Percentiles rank a stretch among this genome's conserved stretches.
Evolutionary conservation across 2,888 invertebrate species (phyloP).

Genomic region (Chymomyza procnemis): DNA sequence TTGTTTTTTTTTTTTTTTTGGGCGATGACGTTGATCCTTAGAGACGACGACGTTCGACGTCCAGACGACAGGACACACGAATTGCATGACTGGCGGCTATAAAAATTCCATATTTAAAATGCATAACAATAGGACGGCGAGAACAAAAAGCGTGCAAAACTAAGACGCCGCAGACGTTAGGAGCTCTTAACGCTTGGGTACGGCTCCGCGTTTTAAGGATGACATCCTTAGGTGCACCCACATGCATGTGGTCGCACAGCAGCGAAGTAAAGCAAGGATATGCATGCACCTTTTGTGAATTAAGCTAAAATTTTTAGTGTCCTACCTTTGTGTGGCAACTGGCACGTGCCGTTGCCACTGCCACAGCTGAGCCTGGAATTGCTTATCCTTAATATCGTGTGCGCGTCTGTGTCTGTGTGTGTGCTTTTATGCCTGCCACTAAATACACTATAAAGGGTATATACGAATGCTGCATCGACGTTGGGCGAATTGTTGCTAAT

Average conservation of each 20-base stretch:
- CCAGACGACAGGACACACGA: neutral
- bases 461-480: neutral
- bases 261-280: neutral
- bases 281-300: conserved; percentile 51
- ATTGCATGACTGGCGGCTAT: conserved; percentile 57
- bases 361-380: conserved; percentile 45
- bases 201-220: neutral
- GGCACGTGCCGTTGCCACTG: conserved; percentile 13
- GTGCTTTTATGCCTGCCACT: too few species aligned
- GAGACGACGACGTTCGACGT: neutral
- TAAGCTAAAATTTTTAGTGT: conserved; percentile 61
- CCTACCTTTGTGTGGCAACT: neutral
- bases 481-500: too few species aligned
- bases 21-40: neutral
- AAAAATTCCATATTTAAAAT: conserved; percentile 68
- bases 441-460: neutral
- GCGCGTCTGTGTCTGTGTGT: conserved; percentile 16
- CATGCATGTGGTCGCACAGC: neutral
- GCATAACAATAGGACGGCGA: conserved; percentile 62
- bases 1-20: too few species aligned
- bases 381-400: conserved; percentile 64
- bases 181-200: neutral
- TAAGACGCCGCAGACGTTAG: neutral
- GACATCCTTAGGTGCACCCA: conserved; percentile 1
- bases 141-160: conserved; percentile 32